Evolutionary conservation across 2,113 vertebrate genomes (phyloP).

Genomic region (Sprattus sprattus): DNA sequence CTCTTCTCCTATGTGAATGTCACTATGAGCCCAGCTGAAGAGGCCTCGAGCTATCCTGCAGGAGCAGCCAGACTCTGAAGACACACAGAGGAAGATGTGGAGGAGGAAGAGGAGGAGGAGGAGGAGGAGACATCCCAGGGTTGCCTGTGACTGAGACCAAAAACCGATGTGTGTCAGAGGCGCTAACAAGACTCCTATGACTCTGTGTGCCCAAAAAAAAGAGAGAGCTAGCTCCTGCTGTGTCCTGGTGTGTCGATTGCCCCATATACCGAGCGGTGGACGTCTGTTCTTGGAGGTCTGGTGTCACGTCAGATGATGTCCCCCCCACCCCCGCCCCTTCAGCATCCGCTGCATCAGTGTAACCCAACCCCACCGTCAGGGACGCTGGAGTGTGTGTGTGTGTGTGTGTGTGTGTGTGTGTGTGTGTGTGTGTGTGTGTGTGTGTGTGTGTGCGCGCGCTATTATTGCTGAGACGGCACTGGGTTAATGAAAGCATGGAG

Average conservation of each 20-base stretch:
- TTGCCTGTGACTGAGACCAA: not conserved
- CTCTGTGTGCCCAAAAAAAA: not conserved
- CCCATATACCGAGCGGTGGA: not conserved
- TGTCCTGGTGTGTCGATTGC: not conserved
- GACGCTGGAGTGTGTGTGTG: not conserved
- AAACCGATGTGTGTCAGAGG: not conserved
- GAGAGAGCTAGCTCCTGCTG: not conserved
- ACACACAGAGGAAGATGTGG: not conserved
- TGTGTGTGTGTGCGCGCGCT: no score
- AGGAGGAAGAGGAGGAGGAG: not conserved
- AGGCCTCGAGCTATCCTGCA: not conserved
- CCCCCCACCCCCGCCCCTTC: no score
- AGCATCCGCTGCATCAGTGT: not conserved
- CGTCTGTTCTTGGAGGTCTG: not conserved
- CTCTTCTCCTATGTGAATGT: not conserved
- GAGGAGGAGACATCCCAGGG: not conserved
- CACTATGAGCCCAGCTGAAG: not conserved
- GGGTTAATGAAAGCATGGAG: constrained; percentile 3
- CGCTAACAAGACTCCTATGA: not conserved
- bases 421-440: no score
- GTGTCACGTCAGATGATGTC: not conserved
- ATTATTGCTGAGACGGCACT: not conserved
- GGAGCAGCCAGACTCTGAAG: not conserved
- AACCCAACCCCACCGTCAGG: not conserved
- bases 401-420: no score